Evolutionary conservation across 2,797 vertebrate species (phyloP), one percentile per base, ranked within the genome.

Genomic region (Sebastes cheni): DNA sequence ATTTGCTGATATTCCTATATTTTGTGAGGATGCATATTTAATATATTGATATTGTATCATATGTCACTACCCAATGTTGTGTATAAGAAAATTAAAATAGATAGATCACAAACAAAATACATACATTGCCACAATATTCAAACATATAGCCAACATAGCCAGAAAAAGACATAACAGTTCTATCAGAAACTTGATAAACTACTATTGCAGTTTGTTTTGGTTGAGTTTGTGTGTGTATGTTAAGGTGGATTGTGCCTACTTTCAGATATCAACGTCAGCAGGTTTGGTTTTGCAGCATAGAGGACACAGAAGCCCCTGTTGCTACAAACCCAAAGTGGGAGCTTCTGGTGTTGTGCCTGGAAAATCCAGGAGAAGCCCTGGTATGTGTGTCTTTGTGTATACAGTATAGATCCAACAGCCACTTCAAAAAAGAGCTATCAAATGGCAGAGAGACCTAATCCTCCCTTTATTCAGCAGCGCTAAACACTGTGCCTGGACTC

Each of bases 391-490:
- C 75, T 90, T 88, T 92, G 91, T 91, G 64, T 83, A 70, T 81
- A 87, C 82, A 82, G 71, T 82, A 89, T 62, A 79, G 85, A 87
- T 84, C 76, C 82, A 87, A 91, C 76, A 80, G 74, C 68, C 82
- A 90, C 88, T 89, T 89, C 65, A 89, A 92, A 90, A 84, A 85
- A 70, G 80, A 82, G 64, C 84, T 71, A 90, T 89, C 80, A 89
- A 89, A 91, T 88, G 79, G 83, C 83, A 82, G 82, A 75, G 75
- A 88, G 77, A 86, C 81, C 87, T 93, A 87, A 93, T 91, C 88
- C 88, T 77, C 64, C 80, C 82, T 89, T 87, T 88, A 89, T 93
- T 90, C 91, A 89, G 84, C 64, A 67, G 87, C 83, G 84, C 80
- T 88, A 87, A 92, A 89, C 90, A 81, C 76, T 65, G 84, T 80